Conservation (phyloP, 1,140 invertebrate genomes). For the Ceratina calcarata region DNA sequence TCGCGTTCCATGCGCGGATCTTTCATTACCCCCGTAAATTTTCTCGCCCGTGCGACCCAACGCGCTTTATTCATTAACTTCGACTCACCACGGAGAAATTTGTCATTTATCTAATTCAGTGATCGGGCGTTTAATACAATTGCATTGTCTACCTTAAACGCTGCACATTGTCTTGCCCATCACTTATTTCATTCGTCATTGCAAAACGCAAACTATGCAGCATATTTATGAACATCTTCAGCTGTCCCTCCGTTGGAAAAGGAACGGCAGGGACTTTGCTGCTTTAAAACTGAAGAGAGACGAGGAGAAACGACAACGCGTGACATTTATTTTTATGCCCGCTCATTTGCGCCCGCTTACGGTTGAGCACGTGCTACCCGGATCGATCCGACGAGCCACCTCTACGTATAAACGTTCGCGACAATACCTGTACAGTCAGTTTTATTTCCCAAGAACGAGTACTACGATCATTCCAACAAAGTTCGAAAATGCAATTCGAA, state of each 20-base stretch:
- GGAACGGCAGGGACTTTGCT: neutral
- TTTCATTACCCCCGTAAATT: slow-evolving; percentile 21
- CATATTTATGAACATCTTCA: slow-evolving; percentile 57
- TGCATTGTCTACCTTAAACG: neutral
- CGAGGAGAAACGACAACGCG: slow-evolving; percentile 11
- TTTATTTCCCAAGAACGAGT: no score
- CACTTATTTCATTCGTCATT: no score
- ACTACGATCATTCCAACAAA: no score
- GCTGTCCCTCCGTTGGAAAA: slow-evolving; percentile 56
- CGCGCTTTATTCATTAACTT: neutral
- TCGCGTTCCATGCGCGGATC: slow-evolving; percentile 8
- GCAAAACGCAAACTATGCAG: neutral
- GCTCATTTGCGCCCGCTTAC: slow-evolving; percentile 68
- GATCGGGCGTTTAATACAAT: neutral
- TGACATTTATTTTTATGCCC: slow-evolving; percentile 69
- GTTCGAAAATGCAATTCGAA: neutral
- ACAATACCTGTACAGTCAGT: no score
- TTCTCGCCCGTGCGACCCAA: neutral
- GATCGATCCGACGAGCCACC: slow-evolving; percentile 55
- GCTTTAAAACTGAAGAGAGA: neutral
- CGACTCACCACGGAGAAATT: no score
- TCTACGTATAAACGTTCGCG: no score
- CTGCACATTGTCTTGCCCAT: no score
- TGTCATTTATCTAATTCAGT: no score
- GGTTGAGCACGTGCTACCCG: slow-evolving; percentile 66